Evolutionary conservation across 2,797 vertebrate genomes (phyloP), one percentile per base, ranked within the genome.

Genomic region (Emys orbicularis): DNA sequence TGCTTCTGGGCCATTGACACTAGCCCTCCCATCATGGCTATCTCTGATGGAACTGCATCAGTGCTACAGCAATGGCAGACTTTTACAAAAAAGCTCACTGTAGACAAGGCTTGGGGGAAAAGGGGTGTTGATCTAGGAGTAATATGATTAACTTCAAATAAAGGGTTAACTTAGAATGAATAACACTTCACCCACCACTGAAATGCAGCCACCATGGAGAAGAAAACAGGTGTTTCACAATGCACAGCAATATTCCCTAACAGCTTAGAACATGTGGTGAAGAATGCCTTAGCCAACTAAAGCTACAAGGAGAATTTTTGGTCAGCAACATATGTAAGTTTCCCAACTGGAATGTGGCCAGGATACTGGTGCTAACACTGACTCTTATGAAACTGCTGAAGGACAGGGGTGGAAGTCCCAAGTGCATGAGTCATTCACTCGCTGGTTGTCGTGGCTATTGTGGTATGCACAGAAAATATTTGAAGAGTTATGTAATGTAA

Each of bases 81-180:
- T 54, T 88, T 56, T 87, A 87, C 83, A 49, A 81, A 87, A 41
- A 87, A 68, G 37, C 6, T 44, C 5, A 25, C 21, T 41, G 1
- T 34, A 85, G 79, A 19, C 41, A 8, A 50, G 12, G 3, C n/a
- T 88, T 79, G 54, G 79, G 0, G 0, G 81, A 54, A 56, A 79
- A 2, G 3, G 79, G 3, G 79, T 53, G 86, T 0, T 37, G 11
- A 81, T 31, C 49, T 2, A 56, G 13, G 15, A 83, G 1, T 77
- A 7, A 80, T 61, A 18, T 86, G 85, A 83, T 74, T 25, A 0
- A 80, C 5, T 16, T 88, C 5, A 11, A 83, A 21, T 61, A 91
- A 87, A 83, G 19, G 21, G 16, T 1, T 49, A 52, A 81, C 0
- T 93, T 56, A 34, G 9, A 6, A 29, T 53, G 68, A 80, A 10